Evolutionary conservation across 2,888 invertebrate species (phyloP), one percentile per base, ranked within the genome.

Genomic region (Orchesellides sinensis): DNA sequence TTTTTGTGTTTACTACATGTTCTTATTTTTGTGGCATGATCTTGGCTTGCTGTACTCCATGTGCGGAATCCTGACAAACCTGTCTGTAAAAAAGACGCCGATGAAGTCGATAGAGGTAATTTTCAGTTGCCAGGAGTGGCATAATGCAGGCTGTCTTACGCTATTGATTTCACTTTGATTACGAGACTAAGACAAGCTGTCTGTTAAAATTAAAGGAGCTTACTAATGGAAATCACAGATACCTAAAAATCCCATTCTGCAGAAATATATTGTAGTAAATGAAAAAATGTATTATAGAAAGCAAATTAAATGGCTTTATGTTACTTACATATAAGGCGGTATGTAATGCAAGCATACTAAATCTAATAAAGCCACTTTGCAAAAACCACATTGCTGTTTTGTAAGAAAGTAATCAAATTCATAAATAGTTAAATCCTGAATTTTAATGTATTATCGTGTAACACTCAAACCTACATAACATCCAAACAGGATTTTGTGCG

Each of bases 141-240:
- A 40, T 40, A 8, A 40, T 40, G n/a, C 40, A 8, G 19, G 2
- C 2, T 52, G 52, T 52, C 52, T 52, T 8, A 1, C 19, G 52
- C 52, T 17, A 52, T 52, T 52, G n/a, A 2, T 17, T n/a, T 52
- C 49, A 17, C 49, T 52, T 52, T 69, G 69, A 69, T 54, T 69
- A 35, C 52, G 54, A 54, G 5, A n/a, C 8, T 27, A 66, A 23
- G 21, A 27, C 65, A 66, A n/a, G 27, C 47, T 66, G 17, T 47
- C 27, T 25, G n/a, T 65, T 8, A 23, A 68, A 25, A 49, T 4
- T 52, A 21, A 52, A 3, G 3, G 29, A 49, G 49, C 32, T 27
- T 47, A 25, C 45, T 66, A 32, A 69, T 69, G 69, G 52, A 69
- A 69, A 54, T 21, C 4, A 2, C 4, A 49, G 21, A 69, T 49